phyloP scores from a whole-genome alignment of 2,797 vertebrate species.

The Sebastes hubbsi region DNA sequence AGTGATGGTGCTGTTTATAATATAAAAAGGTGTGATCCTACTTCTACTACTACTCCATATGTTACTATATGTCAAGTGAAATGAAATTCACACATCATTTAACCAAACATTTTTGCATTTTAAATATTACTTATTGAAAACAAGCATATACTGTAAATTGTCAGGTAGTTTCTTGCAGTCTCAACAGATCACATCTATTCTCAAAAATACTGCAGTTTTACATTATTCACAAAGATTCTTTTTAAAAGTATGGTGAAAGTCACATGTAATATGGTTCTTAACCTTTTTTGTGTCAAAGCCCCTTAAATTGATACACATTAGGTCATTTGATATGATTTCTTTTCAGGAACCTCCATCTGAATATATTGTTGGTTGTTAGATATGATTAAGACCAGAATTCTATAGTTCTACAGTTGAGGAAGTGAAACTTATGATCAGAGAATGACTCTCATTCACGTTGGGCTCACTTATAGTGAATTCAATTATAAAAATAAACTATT shows the following conservation, averaged over 20 bases:
- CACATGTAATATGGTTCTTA: background rate
- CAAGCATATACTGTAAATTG: background rate
- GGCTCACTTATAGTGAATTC: too few relatives aligned
- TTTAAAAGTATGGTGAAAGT: background rate
- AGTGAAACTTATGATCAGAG: too few relatives aligned
- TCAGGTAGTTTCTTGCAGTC: background rate
- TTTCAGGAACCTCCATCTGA: too few relatives aligned
- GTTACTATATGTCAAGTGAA: background rate
- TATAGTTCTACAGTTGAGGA: too few relatives aligned
- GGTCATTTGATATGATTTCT: too few relatives aligned
- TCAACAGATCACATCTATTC: background rate
- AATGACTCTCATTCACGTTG: too few relatives aligned
- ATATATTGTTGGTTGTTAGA: too few relatives aligned
- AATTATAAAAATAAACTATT: too few relatives aligned
- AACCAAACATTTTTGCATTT: background rate
- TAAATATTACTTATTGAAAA: background rate
- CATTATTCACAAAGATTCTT: background rate
- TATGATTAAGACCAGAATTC: too few relatives aligned
- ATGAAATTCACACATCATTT: background rate
- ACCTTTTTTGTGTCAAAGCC: too few relatives aligned
- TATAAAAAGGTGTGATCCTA: background rate
- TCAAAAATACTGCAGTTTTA: background rate
- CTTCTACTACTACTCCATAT: background rate
- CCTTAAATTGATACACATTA: too few relatives aligned
- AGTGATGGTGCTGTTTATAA: background rate